Base-by-base conservation (phyloP, 2,888 invertebrate species). In the Dusona sp. region DNA sequence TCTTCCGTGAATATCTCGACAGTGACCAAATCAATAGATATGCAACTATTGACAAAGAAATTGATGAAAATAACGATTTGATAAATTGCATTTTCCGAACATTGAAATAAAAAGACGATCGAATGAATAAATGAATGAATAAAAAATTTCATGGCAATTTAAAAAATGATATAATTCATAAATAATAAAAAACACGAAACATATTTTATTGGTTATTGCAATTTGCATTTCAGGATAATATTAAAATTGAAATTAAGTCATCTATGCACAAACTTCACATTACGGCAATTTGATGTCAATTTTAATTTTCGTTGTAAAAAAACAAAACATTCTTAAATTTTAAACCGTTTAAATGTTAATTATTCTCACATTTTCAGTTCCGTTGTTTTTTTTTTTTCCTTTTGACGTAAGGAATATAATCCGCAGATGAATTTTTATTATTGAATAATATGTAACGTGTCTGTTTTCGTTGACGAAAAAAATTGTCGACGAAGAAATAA, bases 301-400 rank as follows among this genome's bases (percentile, higher is more conserved):
- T 33, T 4, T 3, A 33, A 4, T 4, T 33, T 33, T 33, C 4
- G 4, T 33, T 33, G 33, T 3, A 51, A n/a, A 51, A 4, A 51
- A 51, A 36, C 54, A 74, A 38, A 22, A 0, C 42, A 9, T 36
- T 68, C 2, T 9, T 9, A 42, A 68, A 67, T 42, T 68, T 68
- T 25, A 25, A 11, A 45, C 11, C 8, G 48, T 11, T 19, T 16
- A 16, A 57, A 57, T 29, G 6, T 73, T 33, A 13, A 54, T 57
- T 79, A 54, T 57, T 79, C 68, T 79, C 13, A 79, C 78, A 79
- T 79, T 68, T 68, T 68, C 3, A 22, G 7, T 48, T 7, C 6
- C 29, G n/a, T 33, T 65, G 33, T 33, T 67, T 36, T 42, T 36
- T 42, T 42, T 38, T 9, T 54, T n/a, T n/a, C n/a, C 1, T 54